Conservation (phyloP, 2,888 invertebrate species). For the Drosophila neoperkinsi region DNA sequence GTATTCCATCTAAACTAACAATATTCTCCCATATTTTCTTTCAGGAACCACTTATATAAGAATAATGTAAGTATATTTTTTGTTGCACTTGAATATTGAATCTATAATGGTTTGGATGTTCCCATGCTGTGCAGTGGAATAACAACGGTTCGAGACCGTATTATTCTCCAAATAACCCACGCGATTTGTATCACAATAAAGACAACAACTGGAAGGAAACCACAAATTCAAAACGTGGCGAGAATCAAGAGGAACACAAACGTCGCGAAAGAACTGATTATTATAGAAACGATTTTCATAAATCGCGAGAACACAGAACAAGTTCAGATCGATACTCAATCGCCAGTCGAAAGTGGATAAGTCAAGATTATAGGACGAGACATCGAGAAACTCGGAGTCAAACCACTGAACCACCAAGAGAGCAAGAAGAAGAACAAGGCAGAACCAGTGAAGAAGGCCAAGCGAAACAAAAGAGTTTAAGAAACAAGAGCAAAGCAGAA, state of each 20-base stretch:
- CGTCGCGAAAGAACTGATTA: conserved; percentile 20
- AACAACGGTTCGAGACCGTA: conserved; percentile 9
- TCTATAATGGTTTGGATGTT: not conserved
- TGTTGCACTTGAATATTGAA: not conserved
- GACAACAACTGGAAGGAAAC: conserved; percentile 15
- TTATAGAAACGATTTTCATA: not conserved
- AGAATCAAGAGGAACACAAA: conserved; percentile 8
- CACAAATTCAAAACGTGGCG: conserved; percentile 5
- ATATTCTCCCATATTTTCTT: conserved; percentile 24
- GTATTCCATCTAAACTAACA: not conserved
- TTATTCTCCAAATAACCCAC: conserved; percentile 8
- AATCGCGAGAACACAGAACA: not conserved
- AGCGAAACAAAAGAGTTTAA: not conserved
- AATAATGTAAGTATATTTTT: conserved; percentile 64
- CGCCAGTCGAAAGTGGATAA: not conserved
- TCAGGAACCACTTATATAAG: conserved; percentile 45
- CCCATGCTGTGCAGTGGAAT: conserved; percentile 34
- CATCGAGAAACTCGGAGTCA: not conserved
- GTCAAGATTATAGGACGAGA: not conserved
- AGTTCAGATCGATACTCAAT: not conserved
- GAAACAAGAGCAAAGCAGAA: not conserved
- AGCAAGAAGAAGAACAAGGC: not conserved
- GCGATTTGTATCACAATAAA: conserved; percentile 10
- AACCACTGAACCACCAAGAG: conserved; percentile 1
- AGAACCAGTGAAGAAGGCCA: not conserved